Base-by-base conservation (phyloP, 2,113 vertebrate species). In the Calcarius ornatus region DNA sequence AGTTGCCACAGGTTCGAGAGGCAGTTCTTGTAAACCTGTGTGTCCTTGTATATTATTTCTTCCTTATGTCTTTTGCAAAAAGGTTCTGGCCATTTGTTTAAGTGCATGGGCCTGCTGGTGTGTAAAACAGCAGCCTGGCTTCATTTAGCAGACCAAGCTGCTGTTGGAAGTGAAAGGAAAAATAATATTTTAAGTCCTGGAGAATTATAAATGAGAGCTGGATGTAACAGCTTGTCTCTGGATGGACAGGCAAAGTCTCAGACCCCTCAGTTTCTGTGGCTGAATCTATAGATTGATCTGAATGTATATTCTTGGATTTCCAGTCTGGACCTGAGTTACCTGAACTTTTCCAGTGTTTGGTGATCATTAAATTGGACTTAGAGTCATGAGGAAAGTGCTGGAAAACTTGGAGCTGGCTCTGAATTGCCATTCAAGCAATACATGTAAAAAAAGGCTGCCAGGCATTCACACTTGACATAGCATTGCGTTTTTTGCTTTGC, bases 31-130 rank as follows among this genome's bases (percentile, higher is more conserved):
- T 43, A 38, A 68, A 40, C 30, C 6, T 31, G 10, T 57, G 31
- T 59, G 18, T 33, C 37, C 7, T 33, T 31, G 15, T 9, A 16
- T 30, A 7, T 71, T 40, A 11, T 25, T 70, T 31, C 53, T 53
- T 76, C 51, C 14, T 59, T 21, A 10, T 0, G 0, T 15, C 43
- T 59, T 56, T 23, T 50, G 14, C 0, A 0, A 16, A 38, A 22
- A 50, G 15, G 4, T 43, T 77, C 42, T 35, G 79, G 43, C 27
- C 23, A 0, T 42, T 47, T 47, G 31, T 8, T 54, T 21, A 33
- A 33, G 38, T 6, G 60, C 17, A 5, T 0, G 2, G 25, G 47
- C 28, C 33, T 33, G 50, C 53, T 56, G 57, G 21, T 24, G 30
- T 31, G 64, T 31, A 22, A 30, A 57, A 14, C n/a, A 15, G 24